Evolutionary conservation across 2,113 vertebrate genomes (phyloP).

Genomic region (Pachycephala philippinensis): DNA sequence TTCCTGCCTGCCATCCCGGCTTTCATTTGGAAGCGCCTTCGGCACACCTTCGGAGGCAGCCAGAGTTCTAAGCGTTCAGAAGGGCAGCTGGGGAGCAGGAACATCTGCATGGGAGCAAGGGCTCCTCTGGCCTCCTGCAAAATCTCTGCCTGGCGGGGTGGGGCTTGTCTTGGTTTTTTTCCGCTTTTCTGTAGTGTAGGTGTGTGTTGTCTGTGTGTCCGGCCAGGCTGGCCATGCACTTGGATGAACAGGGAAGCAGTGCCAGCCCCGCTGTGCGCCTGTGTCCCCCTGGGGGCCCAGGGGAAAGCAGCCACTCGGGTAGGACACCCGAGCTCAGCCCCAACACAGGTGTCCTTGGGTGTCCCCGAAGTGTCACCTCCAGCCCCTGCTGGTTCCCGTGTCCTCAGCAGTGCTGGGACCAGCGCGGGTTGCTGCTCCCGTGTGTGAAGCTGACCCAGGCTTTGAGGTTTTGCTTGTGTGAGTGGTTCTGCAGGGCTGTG

Average conservation of each 20-base stretch:
- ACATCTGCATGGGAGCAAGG: rapidly evolving
- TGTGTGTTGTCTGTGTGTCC: neutral
- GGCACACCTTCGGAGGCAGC: rapidly evolving
- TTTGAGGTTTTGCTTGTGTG: neutral
- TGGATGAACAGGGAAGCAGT: neutral
- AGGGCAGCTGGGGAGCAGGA: neutral
- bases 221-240: rapidly evolving
- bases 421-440: rapidly evolving
- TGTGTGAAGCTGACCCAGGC: rapidly evolving
- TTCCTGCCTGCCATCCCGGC: neutral
- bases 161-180: rapidly evolving
- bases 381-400: neutral
- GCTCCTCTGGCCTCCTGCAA: neutral
- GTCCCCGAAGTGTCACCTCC: neutral
- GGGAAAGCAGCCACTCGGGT: rapidly evolving
- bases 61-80: rapidly evolving
- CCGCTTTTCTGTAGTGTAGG: neutral
- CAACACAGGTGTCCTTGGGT: rapidly evolving
- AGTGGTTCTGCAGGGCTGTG: neutral
- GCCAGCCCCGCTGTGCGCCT: neutral
- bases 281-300: neutral
- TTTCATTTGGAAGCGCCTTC: neutral
- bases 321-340: too few relatives aligned
- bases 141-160: neutral
- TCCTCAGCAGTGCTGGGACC: rapidly evolving